Conservation (phyloP, 1,140 invertebrate species). For the Aphelenchoides fujianensis region DNA sequence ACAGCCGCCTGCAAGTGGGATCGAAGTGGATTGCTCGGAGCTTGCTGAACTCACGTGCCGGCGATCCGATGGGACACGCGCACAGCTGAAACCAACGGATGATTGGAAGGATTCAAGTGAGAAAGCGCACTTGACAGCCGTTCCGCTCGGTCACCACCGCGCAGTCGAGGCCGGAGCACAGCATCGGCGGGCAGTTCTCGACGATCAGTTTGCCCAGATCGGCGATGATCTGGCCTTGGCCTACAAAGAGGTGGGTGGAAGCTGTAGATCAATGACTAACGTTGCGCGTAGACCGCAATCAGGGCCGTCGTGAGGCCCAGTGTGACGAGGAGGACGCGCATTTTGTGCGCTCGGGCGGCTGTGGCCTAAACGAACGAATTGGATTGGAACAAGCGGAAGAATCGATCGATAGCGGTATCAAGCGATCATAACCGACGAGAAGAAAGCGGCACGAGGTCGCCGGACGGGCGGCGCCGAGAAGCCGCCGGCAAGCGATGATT, state of each 20-base stretch:
- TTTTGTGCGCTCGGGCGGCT: not conserved
- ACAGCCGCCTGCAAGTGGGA: constrained; percentile 36
- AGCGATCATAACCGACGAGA: too few relatives aligned
- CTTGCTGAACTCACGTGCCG: constrained; percentile 50
- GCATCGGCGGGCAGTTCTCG: constrained; percentile 62
- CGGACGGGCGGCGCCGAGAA: too few relatives aligned
- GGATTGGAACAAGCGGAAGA: too few relatives aligned
- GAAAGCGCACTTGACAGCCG: constrained; percentile 59
- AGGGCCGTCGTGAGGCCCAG: not conserved
- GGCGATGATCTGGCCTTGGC: constrained; percentile 60
- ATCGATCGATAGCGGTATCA: too few relatives aligned
- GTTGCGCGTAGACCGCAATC: not conserved
- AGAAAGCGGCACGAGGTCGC: too few relatives aligned
- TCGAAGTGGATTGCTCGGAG: not conserved
- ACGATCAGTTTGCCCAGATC: constrained; percentile 61
- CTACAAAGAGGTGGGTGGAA: too few relatives aligned
- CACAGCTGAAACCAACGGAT: constrained; percentile 53
- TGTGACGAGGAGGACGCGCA: not conserved
- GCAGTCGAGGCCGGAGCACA: constrained; percentile 61
- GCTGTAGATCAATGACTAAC: too few relatives aligned
- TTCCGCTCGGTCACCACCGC: constrained; percentile 62
- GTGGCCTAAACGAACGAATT: not conserved
- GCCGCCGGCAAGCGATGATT: too few relatives aligned
- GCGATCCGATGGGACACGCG: constrained; percentile 61
- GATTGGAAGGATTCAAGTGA: too few relatives aligned